Conservation (phyloP, 2,888 invertebrate genomes). For the Rotaria socialis region DNA sequence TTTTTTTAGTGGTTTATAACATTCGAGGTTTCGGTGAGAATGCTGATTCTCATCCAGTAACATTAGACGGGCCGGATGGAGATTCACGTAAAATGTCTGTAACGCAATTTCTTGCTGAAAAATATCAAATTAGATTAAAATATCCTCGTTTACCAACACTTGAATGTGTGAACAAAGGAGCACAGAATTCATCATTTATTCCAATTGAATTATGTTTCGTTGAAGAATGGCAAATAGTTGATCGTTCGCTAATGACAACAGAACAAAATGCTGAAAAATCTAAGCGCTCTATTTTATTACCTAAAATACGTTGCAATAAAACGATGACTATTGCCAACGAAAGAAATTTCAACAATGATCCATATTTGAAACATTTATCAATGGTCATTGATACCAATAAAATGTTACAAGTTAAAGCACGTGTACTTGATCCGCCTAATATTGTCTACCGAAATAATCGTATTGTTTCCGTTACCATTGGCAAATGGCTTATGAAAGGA, state of each 20-base stretch:
- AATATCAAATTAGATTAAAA: not conserved
- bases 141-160: slow-evolving; percentile 36
- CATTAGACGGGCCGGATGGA: not conserved
- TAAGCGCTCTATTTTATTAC: not conserved
- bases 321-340: not conserved
- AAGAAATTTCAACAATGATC: slow-evolving; percentile 24
- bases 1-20: not conserved
- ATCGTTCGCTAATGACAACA: not conserved
- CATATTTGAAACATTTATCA: not conserved
- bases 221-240: slow-evolving; percentile 31
- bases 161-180: not conserved
- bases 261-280: slow-evolving; percentile 35
- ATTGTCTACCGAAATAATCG: slow-evolving; percentile 11
- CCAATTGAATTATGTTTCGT: slow-evolving; percentile 33
- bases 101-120: not conserved
- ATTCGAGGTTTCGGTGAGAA: slow-evolving; percentile 14
- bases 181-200: not conserved
- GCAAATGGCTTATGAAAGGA: slow-evolving; percentile 11
- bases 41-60: slow-evolving; percentile 4
- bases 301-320: slow-evolving; percentile 12
- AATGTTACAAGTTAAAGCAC: slow-evolving; percentile 11
- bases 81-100: slow-evolving; percentile 19
- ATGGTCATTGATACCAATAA: not conserved
- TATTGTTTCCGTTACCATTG: not conserved
- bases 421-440: slow-evolving; percentile 8